phyloP scores from a whole-genome alignment of 2,113 vertebrate genomes.

The Tapirus terrestris region DNA sequence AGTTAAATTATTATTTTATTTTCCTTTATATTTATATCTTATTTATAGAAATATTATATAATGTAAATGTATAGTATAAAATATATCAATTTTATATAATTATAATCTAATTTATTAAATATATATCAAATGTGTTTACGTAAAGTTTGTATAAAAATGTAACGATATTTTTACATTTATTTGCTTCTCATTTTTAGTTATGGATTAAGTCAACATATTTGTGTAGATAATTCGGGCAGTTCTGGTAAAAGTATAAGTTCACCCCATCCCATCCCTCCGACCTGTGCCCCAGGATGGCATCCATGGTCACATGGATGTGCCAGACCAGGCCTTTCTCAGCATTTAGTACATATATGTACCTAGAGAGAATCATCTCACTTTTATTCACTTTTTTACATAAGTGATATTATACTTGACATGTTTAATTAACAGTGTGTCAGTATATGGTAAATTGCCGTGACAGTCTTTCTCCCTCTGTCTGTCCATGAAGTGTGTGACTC shows the following conservation, averaged over 20 bases:
- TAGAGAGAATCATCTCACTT: not conserved
- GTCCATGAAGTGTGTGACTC: rapidly evolving
- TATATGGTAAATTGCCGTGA: not conserved
- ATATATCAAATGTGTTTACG: not conserved
- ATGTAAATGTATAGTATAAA: too few relatives aligned
- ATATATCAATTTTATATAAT: not conserved
- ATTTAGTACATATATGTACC: not conserved
- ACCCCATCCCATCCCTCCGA: rapidly evolving
- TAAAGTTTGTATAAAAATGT: not conserved
- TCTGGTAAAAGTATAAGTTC: too few relatives aligned
- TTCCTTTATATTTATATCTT: not conserved
- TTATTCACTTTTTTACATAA: not conserved
- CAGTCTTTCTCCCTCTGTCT: not conserved
- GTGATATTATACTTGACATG: not conserved
- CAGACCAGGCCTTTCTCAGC: not conserved
- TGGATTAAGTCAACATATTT: not conserved
- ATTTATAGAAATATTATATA: not conserved
- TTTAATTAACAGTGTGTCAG: not conserved
- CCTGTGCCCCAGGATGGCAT: rapidly evolving
- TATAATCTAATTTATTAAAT: not conserved
- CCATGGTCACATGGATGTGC: rapidly evolving
- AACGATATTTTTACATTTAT: not conserved
- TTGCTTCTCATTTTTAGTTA: not conserved
- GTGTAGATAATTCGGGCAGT: not conserved
- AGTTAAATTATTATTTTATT: not conserved